These are phyloP conservation scores for Hyles lineata DNA, from an alignment of 2,888 invertebrate species.

Conservation along the genomic window DNA sequence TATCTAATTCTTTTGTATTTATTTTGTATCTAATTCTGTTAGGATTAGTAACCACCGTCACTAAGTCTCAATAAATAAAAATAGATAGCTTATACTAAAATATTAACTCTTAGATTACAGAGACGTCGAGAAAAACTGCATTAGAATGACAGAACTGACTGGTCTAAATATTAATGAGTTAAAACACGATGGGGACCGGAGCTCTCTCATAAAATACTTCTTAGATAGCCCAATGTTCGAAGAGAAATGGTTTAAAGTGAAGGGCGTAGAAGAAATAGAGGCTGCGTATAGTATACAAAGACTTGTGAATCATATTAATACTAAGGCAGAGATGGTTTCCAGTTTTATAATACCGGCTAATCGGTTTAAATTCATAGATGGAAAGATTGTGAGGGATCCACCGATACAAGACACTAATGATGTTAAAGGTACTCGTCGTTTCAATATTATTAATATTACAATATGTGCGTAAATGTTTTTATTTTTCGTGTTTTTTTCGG, in stretches of 20 bases:
- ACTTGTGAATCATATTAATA: conserved; percentile 61
- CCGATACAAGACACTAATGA: conserved; percentile 44
- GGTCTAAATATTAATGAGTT: conserved; percentile 66
- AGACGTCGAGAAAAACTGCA: conserved; percentile 57
- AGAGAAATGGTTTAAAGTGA: conserved; percentile 57
- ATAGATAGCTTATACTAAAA: not conserved
- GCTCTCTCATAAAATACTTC: conserved; percentile 65
- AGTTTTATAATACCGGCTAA: conserved; percentile 48
- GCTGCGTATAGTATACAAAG: conserved; percentile 62
- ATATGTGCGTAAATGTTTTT: too few species aligned
- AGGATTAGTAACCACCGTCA: too few species aligned
- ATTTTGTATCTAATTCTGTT: too few species aligned
- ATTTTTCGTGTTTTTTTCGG: too few species aligned
- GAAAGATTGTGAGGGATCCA: conserved; percentile 54
- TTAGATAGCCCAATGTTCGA: conserved; percentile 64
- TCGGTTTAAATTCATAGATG: conserved; percentile 43
- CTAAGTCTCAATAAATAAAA: too few species aligned
- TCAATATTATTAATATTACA: not conserved
- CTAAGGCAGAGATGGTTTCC: conserved; percentile 50
- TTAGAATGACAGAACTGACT: conserved; percentile 67
- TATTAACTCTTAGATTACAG: conserved; percentile 58
- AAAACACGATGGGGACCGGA: conserved; percentile 63
- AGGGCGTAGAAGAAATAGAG: conserved; percentile 60
- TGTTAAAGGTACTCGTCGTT: conserved; percentile 41
- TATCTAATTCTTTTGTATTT: too few species aligned